phyloP scores from a whole-genome alignment of 2,888 invertebrate species.

The Aricia artaxerxes region DNA sequence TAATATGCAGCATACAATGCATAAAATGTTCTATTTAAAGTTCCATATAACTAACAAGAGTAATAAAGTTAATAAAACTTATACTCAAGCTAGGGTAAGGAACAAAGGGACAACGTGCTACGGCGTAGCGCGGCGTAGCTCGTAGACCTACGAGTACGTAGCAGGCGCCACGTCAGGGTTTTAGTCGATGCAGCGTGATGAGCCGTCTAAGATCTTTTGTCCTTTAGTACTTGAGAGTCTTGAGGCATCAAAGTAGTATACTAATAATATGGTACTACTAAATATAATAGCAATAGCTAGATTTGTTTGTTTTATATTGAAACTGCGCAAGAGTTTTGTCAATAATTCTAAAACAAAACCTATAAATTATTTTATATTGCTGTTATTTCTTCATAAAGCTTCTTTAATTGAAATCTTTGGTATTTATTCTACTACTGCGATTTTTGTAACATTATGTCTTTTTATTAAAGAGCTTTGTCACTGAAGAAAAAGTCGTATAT shows the following conservation, averaged over 20 bases:
- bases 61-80: conserved; percentile 19
- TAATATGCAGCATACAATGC: no score
- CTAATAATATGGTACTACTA: background rate
- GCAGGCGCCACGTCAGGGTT: background rate
- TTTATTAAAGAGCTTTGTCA: no score
- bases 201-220: background rate
- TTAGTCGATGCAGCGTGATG: background rate
- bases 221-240: background rate
- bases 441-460: no score
- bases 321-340: no score
- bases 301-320: no score
- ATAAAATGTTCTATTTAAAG: background rate
- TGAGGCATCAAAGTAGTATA: background rate
- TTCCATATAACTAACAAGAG: background rate
- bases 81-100: conserved; percentile 3
- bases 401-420: no score
- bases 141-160: conserved; percentile 13
- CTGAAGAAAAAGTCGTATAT: background rate
- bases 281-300: background rate
- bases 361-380: no score
- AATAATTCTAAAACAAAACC: no score
- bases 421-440: no score
- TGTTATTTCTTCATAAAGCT: no score
- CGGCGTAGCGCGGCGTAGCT: conserved; percentile 10
- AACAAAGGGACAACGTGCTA: conserved; percentile 21